Percentiles rank a stretch among this genome's conserved stretches.
These are phyloP conservation scores for Xenopus tropicalis DNA, from an alignment of 2,113 vertebrate genomes.

Conservation along the genomic window DNA sequence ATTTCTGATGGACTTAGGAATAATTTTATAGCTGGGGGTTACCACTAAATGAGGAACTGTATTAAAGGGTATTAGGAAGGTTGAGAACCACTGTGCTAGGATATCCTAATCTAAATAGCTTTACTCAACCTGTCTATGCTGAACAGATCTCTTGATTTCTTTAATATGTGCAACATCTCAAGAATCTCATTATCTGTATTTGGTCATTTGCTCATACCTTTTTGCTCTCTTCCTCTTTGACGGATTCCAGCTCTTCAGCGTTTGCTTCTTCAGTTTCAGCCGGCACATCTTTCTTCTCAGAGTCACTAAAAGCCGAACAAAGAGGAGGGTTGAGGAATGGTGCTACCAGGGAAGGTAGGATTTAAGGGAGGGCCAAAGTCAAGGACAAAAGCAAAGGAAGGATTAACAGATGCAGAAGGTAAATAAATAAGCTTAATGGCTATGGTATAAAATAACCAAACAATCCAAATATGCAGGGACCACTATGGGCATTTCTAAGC, in stretches of 20 bases:
- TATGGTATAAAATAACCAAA: conserved; percentile 19
- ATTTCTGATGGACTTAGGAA: no score
- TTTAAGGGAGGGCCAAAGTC: conserved; percentile 55
- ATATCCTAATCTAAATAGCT: no score
- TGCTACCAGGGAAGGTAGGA: conserved; percentile 61
- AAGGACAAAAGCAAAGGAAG: conserved; percentile 49
- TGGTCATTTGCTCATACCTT: conserved; percentile 48
- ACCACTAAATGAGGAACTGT: no score
- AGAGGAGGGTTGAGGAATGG: conserved; percentile 41
- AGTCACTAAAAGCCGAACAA: conserved; percentile 43
- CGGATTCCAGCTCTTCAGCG: conserved; percentile 40
- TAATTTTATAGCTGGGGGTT: no score
- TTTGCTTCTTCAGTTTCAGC: conserved; percentile 49
- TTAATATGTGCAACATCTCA: no score
- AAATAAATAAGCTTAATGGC: not conserved
- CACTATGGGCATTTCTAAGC: not conserved
- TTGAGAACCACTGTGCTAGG: no score
- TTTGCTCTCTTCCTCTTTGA: conserved; percentile 34
- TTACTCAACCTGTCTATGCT: no score
- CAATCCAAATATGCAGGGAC: not conserved
- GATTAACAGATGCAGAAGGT: conserved; percentile 15
- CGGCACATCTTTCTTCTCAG: conserved; percentile 48
- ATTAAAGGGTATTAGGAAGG: no score
- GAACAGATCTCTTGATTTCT: no score
- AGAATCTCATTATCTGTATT: no score